Percentiles rank a stretch among this genome's conserved stretches.
Conservation (phyloP, 2,888 invertebrate species). For the Polyommatus icarus region DNA sequence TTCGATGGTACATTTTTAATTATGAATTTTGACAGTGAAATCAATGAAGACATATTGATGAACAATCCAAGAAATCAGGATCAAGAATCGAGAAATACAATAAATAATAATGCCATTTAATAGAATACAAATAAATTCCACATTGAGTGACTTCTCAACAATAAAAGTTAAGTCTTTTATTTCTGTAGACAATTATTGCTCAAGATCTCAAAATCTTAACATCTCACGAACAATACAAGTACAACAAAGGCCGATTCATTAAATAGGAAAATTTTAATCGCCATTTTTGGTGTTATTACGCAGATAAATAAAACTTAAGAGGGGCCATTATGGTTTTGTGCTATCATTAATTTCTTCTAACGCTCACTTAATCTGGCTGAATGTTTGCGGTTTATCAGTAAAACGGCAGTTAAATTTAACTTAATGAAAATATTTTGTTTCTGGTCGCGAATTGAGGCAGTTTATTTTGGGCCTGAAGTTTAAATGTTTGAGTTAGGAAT, state of each 20-base stretch:
- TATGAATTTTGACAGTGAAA: no score
- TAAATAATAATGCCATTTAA: no score
- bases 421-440: conserved; percentile 23
- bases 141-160: no score
- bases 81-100: no score
- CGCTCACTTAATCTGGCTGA: conserved; percentile 23
- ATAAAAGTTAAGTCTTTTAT: not conserved
- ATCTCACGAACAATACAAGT: not conserved
- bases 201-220: not conserved
- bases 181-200: not conserved
- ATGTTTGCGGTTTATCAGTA: conserved; percentile 28
- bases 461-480: not conserved
- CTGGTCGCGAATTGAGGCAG: not conserved
- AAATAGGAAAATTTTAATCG: conserved; percentile 27
- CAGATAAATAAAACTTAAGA: conserved; percentile 25
- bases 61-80: no score
- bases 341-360: conserved; percentile 28
- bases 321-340: conserved; percentile 17
- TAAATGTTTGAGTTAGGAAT: not conserved
- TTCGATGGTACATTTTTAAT: no score
- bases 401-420: conserved; percentile 25
- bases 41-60: no score
- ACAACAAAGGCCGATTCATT: conserved; percentile 1
- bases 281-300: conserved; percentile 28
- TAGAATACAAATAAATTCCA: no score